Base-by-base conservation (phyloP, 64 coral and sea anemone species). In the Montipora capricornis region DNA sequence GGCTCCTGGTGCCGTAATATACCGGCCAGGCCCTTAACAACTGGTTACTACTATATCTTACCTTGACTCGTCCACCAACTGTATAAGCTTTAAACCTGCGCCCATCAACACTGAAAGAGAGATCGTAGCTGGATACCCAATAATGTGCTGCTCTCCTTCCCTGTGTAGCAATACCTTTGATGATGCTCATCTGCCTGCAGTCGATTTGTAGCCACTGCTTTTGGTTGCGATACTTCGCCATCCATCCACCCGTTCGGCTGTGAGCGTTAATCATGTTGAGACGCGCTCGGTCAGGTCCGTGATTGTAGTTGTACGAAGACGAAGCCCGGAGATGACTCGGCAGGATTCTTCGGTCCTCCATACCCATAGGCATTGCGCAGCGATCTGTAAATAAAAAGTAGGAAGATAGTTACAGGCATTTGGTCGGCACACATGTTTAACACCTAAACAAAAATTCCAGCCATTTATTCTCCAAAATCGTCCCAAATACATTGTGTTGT, bases 81-180 rank as follows among this genome's bases (percentile, higher is more conserved):
- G 74, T 5, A 73, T 93, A 93, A 87, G 85, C 92, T 49, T 73
- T 88, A 80, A 93, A 93, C 15, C 24, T 55, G 1, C 73, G 74
- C 5, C 83, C 92, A 15, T 88, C 76, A 4, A 55, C 52, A 45
- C 92, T 75, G 84, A 73, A 88, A 46, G 73, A 79, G 2, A 93
- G 67, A 15, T 74, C 15, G 61, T 93, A 93, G n/a, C 76, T 93
- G 10, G 58, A 71, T 17, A 93, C 92, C 92, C 92, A 93, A 3
- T 93, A 76, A 50, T 95, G 55, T 1, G 88, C 80, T 45, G 90
- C 88, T 59, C 83, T 77, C 9, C 93, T 44, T 53, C 93, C 93
- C 68, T 95, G 93, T 15, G 81, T 90, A 19, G 93, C 93, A 55
- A 95, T 90, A 53, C 93, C 88, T 67, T 81, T 90, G 20, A 95